phyloP scores from a whole-genome alignment of 2,113 vertebrate species.

The Brienomyrus brachyistius region DNA sequence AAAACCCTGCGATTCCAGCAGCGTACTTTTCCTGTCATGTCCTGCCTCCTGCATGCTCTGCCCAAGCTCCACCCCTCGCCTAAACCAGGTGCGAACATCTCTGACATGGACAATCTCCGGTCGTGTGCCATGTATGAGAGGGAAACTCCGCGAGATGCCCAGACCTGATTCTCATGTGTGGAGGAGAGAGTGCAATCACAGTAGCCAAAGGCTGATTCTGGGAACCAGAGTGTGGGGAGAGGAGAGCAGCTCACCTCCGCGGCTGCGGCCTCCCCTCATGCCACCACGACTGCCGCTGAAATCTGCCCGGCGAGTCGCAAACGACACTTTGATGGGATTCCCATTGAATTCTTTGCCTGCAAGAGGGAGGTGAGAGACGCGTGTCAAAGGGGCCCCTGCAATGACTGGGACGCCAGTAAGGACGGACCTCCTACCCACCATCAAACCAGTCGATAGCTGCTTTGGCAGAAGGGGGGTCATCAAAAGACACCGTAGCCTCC shows the following conservation, averaged over 20 bases:
- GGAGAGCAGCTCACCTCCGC: slow-evolving; percentile 59
- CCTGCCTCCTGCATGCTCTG: neutral
- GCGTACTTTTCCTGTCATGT: neutral
- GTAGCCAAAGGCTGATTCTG: neutral
- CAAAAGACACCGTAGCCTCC: slow-evolving; percentile 82
- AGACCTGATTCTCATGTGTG: neutral
- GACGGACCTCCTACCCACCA: slow-evolving; percentile 48
- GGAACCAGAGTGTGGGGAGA: neutral
- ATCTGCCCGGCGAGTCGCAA: slow-evolving; percentile 78
- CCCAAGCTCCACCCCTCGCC: neutral
- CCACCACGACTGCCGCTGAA: slow-evolving; percentile 69
- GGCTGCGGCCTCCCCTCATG: slow-evolving; percentile 67
- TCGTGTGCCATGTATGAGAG: neutral
- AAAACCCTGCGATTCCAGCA: neutral
- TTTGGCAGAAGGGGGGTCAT: slow-evolving; percentile 84
- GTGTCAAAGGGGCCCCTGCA: neutral
- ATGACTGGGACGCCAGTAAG: neutral
- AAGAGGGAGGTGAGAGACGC: neutral
- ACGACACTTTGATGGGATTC: slow-evolving; percentile 81
- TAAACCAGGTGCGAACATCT: neutral
- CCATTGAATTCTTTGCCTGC: slow-evolving; percentile 82
- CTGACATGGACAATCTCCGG: neutral
- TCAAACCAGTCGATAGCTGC: slow-evolving; percentile 89
- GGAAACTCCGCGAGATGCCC: neutral
- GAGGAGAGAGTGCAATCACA: no score